These are phyloP conservation scores for Cichladusa arquata DNA, from an alignment of 2,113 vertebrate genomes.

Conservation along the genomic window DNA sequence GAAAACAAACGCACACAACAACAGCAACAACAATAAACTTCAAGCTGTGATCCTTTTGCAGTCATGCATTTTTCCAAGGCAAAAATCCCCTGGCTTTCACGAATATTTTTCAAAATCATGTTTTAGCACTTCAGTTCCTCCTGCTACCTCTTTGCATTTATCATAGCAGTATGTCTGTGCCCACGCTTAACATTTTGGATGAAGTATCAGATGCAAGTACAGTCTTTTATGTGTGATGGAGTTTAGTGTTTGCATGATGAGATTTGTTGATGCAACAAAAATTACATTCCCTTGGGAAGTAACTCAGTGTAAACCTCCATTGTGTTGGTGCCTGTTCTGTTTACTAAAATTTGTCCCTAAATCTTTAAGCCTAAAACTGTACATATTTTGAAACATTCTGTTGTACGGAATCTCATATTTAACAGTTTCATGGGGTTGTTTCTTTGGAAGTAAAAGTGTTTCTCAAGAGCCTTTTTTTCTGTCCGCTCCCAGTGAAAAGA, in stretches of 20 bases:
- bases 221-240: background rate
- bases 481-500: conserved; percentile 76
- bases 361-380: conserved; percentile 67
- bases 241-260: background rate
- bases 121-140: background rate
- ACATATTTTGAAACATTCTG: conserved; percentile 72
- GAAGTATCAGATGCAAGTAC: background rate
- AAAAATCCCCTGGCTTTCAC: background rate
- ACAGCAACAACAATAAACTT: background rate
- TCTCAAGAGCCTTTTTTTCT: conserved; percentile 80
- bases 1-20: background rate
- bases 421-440: conserved; percentile 83
- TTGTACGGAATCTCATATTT: conserved; percentile 79
- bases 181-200: background rate
- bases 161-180: background rate
- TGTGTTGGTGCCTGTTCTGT: conserved; percentile 35
- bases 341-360: conserved; percentile 64
- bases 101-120: background rate
- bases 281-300: background rate
- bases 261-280: conserved; percentile 24
- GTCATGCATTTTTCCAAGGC: background rate
- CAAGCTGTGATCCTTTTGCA: background rate
- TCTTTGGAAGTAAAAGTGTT: conserved; percentile 84
- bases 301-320: conserved; percentile 13
- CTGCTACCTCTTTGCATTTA: background rate